Evolutionary conservation across 1,140 invertebrate species (phyloP).

Genomic region (Meteorus sp.): DNA sequence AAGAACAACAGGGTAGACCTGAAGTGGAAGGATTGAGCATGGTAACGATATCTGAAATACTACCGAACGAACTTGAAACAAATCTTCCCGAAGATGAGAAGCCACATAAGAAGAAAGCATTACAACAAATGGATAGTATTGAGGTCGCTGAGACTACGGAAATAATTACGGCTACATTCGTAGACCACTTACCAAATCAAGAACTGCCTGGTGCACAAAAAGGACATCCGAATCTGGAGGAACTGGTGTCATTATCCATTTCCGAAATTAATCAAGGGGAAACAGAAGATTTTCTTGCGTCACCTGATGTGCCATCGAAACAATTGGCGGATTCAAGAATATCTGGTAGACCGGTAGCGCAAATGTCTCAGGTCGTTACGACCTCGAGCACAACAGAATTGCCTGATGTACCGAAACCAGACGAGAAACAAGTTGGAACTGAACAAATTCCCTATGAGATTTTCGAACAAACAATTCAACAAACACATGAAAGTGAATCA

Average conservation of each 20-base stretch:
- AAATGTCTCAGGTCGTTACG: slow-evolving; percentile 43
- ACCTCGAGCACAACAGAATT: slow-evolving; percentile 39
- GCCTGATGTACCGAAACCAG: slow-evolving; percentile 25
- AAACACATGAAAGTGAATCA: slow-evolving; percentile 46
- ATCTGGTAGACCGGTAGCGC: slow-evolving; percentile 36
- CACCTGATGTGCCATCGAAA: slow-evolving; percentile 33
- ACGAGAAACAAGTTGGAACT: slow-evolving; percentile 32
- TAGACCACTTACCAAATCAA: slow-evolving; percentile 33
- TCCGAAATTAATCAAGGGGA: slow-evolving; percentile 44
- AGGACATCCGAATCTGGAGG: slow-evolving; percentile 38
- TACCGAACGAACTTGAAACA: slow-evolving; percentile 40
- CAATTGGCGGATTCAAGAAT: slow-evolving; percentile 42
- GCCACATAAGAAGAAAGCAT: slow-evolving; percentile 35
- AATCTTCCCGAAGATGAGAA: slow-evolving; percentile 29
- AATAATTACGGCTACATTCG: slow-evolving; percentile 34
- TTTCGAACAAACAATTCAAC: slow-evolving; percentile 39
- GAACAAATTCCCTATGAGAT: slow-evolving; percentile 47
- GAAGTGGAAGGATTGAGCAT: slow-evolving; percentile 41
- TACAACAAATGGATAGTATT: slow-evolving; percentile 35
- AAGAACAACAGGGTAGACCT: slow-evolving; percentile 30
- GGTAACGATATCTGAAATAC: slow-evolving; percentile 40
- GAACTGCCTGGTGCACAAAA: slow-evolving; percentile 36
- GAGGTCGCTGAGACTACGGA: slow-evolving; percentile 44
- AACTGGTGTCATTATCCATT: slow-evolving; percentile 39
- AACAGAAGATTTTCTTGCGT: slow-evolving; percentile 35